Percentiles rank a stretch among this genome's conserved stretches.
These are phyloP conservation scores for Ariopsis seemanni DNA, from an alignment of 2,113 vertebrate genomes.

Conservation along the genomic window DNA sequence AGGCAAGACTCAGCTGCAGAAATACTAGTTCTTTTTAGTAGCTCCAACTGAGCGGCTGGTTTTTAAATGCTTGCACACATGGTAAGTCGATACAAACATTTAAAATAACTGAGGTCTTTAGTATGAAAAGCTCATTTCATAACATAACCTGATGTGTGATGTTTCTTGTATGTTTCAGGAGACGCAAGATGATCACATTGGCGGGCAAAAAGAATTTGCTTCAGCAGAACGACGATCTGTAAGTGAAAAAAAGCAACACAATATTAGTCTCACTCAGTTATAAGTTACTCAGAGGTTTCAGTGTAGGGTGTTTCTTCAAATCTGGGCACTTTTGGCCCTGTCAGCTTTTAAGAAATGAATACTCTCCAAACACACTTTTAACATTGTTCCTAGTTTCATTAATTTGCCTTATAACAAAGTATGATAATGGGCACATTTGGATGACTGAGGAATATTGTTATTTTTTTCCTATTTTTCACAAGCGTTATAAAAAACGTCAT, in stretches of 20 bases:
- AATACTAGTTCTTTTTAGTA: not conserved
- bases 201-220: not conserved
- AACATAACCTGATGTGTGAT: not conserved
- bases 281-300: not conserved
- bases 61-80: not conserved
- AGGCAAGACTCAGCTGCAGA: not conserved
- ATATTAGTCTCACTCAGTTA: not conserved
- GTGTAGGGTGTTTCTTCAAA: too few relatives aligned
- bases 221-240: not conserved
- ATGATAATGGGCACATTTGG: too few relatives aligned
- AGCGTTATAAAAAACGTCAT: too few relatives aligned
- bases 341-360: too few relatives aligned
- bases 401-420: too few relatives aligned
- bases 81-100: not conserved
- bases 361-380: too few relatives aligned
- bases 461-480: too few relatives aligned
- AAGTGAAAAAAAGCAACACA: not conserved
- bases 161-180: constrained; percentile 5
- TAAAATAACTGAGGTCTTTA: not conserved
- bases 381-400: too few relatives aligned
- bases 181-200: not conserved
- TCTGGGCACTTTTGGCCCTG: too few relatives aligned
- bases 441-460: too few relatives aligned
- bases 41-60: too few relatives aligned
- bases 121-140: not conserved